Evolutionary conservation across 2,797 vertebrate genomes (phyloP).

Genomic region (Acanthis flammea): DNA sequence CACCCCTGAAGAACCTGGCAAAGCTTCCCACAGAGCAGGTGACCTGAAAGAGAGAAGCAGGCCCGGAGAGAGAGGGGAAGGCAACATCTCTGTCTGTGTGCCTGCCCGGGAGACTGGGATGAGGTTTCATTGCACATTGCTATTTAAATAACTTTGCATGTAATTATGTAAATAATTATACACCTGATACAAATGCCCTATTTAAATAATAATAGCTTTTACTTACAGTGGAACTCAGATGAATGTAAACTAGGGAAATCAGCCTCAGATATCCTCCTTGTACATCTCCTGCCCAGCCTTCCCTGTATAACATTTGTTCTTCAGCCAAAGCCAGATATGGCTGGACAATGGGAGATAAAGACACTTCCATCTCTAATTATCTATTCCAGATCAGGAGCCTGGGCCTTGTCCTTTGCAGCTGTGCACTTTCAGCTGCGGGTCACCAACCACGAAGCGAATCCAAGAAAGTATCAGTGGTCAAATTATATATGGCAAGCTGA

Average conservation of each 20-base stretch:
- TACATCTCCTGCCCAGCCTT: background rate
- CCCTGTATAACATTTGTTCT: background rate
- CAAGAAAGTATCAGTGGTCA: background rate
- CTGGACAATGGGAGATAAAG: background rate
- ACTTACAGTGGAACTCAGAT: background rate
- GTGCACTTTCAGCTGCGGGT: background rate
- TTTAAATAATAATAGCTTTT: slow-evolving; percentile 38
- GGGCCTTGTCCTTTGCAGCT: background rate
- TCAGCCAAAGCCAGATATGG: background rate
- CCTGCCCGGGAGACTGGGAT: background rate
- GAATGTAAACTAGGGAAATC: background rate
- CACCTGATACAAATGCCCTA: background rate
- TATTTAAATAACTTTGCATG: background rate
- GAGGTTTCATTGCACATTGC: background rate
- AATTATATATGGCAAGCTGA: background rate
- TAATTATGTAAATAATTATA: slow-evolving; percentile 18
- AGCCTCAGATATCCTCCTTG: background rate
- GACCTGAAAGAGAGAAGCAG: no score
- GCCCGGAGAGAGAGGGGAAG: background rate
- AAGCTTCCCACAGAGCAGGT: background rate
- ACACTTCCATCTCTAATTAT: background rate
- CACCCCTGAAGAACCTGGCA: background rate
- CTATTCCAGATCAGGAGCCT: background rate
- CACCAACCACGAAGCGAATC: background rate
- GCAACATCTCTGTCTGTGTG: background rate